A percentile compares a stretch with the other conserved stretches of the same genome.
Conservation (phyloP, 2,113 vertebrate species). For the Antechinus stuartii region DNA sequence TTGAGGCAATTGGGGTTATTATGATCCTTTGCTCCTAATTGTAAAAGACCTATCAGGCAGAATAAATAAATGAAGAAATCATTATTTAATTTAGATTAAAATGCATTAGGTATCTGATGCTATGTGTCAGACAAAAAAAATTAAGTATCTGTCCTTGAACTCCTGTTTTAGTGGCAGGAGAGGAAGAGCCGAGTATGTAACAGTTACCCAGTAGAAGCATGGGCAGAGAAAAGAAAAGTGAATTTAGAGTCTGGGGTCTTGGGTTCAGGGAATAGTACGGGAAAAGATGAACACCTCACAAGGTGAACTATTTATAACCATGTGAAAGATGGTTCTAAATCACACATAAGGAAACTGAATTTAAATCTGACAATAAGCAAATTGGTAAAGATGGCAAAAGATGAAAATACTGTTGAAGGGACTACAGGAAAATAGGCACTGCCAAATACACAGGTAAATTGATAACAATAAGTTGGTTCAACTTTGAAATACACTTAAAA, state of each 20-base stretch:
- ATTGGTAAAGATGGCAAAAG: not conserved
- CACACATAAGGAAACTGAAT: not conserved
- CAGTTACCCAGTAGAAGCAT: not conserved
- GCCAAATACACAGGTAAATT: not conserved
- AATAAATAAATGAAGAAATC: not conserved
- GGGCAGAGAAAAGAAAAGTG: not conserved
- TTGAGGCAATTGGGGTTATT: too few species aligned
- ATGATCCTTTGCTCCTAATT: too few species aligned
- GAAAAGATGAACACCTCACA: not conserved
- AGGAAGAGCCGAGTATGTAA: not conserved
- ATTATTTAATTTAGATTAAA: not conserved
- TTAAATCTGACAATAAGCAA: not conserved
- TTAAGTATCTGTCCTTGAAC: not conserved
- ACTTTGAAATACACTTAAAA: not conserved
- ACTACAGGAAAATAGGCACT: not conserved
- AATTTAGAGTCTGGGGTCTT: not conserved
- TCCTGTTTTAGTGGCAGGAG: not conserved
- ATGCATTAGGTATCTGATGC: not conserved
- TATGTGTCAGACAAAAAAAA: not conserved
- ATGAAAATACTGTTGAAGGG: not conserved
- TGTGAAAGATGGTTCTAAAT: not conserved
- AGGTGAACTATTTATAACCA: not conserved
- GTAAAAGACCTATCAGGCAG: not conserved
- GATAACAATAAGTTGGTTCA: not conserved
- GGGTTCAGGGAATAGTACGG: not conserved